Evolutionary conservation across 2,888 invertebrate species (phyloP).

Genomic region (Drosophila quinaria): DNA sequence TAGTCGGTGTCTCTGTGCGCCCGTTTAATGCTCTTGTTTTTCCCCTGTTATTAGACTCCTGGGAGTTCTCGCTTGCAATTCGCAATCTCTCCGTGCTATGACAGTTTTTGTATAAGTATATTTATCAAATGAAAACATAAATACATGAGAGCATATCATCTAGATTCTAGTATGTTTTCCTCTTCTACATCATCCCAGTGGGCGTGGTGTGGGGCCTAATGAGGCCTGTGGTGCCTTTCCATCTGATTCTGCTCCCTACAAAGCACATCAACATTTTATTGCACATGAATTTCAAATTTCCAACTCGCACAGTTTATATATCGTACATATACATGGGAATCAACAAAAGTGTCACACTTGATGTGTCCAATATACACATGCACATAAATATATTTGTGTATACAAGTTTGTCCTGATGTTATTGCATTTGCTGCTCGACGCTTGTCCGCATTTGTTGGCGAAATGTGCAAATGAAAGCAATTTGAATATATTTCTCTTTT

Average conservation of each 20-base stretch:
- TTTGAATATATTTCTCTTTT: conserved; percentile 27
- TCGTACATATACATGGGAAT: conserved; percentile 27
- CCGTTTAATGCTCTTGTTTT: conserved; percentile 31
- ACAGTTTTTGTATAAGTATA: conserved; percentile 66
- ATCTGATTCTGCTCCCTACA: conserved; percentile 6
- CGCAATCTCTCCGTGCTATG: conserved; percentile 61
- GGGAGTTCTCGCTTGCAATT: conserved; percentile 69
- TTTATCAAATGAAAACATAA: conserved; percentile 66
- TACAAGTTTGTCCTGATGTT: conserved; percentile 34
- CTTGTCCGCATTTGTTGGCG: conserved; percentile 45
- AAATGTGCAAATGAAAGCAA: conserved; percentile 54
- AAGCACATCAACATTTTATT: conserved; percentile 60
- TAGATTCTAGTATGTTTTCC: conserved; percentile 16
- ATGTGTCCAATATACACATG: conserved; percentile 27
- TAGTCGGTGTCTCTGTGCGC: neutral
- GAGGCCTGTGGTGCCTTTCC: conserved; percentile 39
- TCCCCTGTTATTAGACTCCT: conserved; percentile 69
- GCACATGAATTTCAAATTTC: conserved; percentile 62
- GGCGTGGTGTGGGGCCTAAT: conserved; percentile 36
- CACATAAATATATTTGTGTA: conserved; percentile 4
- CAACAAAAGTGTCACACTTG: conserved; percentile 52
- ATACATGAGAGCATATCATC: conserved; percentile 39
- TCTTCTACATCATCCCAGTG: neutral
- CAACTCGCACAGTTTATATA: conserved; percentile 38
- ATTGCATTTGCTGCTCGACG: conserved; percentile 36